Conservation (phyloP, 2,797 vertebrate species). For the Phalanger gymnotis region DNA sequence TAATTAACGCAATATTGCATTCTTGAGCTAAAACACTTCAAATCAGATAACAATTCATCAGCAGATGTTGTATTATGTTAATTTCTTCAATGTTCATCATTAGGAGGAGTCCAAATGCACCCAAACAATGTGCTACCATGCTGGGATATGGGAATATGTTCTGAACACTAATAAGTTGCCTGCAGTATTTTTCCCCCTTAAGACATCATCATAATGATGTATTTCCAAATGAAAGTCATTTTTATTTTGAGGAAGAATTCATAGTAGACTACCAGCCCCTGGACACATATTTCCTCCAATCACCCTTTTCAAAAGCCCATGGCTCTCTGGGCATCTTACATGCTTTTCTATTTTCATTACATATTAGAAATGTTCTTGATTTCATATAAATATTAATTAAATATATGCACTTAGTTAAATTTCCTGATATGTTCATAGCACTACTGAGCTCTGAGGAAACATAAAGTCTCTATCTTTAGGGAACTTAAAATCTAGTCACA, state of each 20-base stretch:
- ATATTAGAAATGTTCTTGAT: neutral
- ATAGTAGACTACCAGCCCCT: neutral
- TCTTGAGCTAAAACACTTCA: conserved; percentile 51
- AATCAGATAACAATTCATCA: conserved; percentile 46
- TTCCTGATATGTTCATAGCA: neutral
- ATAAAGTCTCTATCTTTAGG: neutral
- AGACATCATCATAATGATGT: neutral
- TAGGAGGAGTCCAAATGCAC: neutral
- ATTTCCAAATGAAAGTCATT: neutral
- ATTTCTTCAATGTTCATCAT: conserved; percentile 39
- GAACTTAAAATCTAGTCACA: neutral
- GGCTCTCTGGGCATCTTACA: neutral
- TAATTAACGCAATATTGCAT: conserved; percentile 46
- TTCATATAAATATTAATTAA: neutral
- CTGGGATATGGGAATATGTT: neutral
- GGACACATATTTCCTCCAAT: neutral
- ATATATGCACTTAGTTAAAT: neutral
- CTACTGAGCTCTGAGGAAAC: neutral
- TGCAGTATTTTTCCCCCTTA: neutral
- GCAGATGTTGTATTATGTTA: conserved; percentile 49
- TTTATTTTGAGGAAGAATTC: conserved; percentile 48
- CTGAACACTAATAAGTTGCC: conserved; percentile 1
- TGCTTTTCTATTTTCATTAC: neutral
- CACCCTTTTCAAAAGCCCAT: neutral
- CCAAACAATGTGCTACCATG: conserved; percentile 17